Conservation (phyloP, 2,113 vertebrate species). For the Agapornis roseicollis region DNA sequence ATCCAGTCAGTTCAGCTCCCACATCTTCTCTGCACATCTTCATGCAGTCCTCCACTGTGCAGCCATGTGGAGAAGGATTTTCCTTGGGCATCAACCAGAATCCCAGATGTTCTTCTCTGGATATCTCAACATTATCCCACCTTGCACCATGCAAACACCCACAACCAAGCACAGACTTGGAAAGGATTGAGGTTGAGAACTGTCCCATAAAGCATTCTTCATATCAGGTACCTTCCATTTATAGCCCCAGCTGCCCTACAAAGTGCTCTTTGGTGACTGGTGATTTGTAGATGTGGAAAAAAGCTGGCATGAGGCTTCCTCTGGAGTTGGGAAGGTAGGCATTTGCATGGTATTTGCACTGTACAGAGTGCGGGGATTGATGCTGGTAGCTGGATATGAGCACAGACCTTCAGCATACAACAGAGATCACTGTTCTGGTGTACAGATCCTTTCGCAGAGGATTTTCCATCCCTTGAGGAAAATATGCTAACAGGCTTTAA, state of each 20-base stretch:
- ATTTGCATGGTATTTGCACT: not conserved
- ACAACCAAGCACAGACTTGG: not conserved
- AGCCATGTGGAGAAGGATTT: not conserved
- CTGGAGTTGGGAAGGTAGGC: not conserved
- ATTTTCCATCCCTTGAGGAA: conserved; percentile 33
- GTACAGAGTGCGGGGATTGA: rapidly evolving
- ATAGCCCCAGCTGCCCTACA: not conserved
- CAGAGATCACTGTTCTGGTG: not conserved
- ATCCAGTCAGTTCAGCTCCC: not conserved
- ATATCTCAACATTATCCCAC: not conserved
- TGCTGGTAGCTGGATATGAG: not conserved
- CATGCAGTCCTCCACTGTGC: not conserved
- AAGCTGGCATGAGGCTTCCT: not conserved
- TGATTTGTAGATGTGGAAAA: not conserved
- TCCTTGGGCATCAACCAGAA: not conserved
- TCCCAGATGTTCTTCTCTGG: not conserved
- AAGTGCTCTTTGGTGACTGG: not conserved
- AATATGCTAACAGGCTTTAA: conserved; percentile 35
- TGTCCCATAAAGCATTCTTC: not conserved
- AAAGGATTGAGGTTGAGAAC: not conserved
- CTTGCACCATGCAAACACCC: not conserved
- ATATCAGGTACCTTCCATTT: not conserved
- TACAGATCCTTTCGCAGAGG: not conserved
- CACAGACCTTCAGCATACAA: not conserved
- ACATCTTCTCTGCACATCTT: not conserved